Evolutionary conservation across 2,113 vertebrate genomes (phyloP).

Genomic region (Hyaena hyaena): DNA sequence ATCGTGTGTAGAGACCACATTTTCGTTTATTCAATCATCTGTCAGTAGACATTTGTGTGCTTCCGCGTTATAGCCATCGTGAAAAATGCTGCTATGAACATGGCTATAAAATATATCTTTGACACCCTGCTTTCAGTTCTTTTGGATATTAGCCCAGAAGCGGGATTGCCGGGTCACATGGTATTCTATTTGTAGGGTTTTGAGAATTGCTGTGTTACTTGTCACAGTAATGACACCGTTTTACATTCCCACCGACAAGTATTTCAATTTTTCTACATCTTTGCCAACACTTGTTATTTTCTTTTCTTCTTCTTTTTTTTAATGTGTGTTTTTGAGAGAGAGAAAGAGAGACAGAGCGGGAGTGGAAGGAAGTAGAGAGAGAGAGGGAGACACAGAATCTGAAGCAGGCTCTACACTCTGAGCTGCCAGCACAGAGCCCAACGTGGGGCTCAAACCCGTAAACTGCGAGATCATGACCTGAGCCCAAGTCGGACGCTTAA

Average conservation of each 20-base stretch:
- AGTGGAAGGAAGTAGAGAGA: no score
- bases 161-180: neutral
- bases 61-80: neutral
- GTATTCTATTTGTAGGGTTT: neutral
- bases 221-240: neutral
- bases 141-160: neutral
- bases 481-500: no score
- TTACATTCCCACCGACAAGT: neutral
- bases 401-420: no score
- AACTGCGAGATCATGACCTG: no score
- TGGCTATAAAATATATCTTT: neutral
- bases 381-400: no score
- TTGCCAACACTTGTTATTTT: neutral
- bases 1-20: accelerated
- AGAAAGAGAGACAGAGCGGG: no score
- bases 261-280: neutral
- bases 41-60: accelerated
- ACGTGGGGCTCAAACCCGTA: no score
- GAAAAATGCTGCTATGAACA: neutral
- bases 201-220: neutral
- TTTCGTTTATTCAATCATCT: neutral
- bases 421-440: no score
- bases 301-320: neutral
- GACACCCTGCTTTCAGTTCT: neutral
- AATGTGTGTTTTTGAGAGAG: no score